Evolutionary conservation across 2,113 vertebrate species (phyloP), one percentile per base, ranked within the genome.

Genomic region (Rhynchopsitta pachyrhyncha): DNA sequence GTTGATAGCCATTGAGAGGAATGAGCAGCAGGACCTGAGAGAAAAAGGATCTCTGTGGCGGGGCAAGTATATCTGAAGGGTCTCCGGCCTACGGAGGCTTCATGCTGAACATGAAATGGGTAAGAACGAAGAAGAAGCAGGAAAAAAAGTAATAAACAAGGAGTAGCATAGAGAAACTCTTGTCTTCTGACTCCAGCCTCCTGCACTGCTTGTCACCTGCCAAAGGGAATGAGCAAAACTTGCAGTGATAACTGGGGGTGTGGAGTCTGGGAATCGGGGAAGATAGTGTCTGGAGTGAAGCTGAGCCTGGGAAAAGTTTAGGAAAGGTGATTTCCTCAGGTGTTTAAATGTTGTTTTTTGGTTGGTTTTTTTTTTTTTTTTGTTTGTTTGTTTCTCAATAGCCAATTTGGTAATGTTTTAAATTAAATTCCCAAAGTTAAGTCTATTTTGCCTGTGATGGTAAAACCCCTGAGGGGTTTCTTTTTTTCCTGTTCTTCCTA

Each of bases 171-270:
- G 17, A 62, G 28, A 76, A 44, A 41, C 31, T 5, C 1, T 12
- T 50, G 17, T 55, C 17, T 25, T 12, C 9, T 46, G 8, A 66
- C 8, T 23, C 15, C 25, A 82, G 0, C 6, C 13, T 66, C 5
- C 2, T 5, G 28, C 7, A 39, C 13, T 2, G 0, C 8, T 27
- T 2, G 1, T 23, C 2, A 1, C n/a, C 37, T 71, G 1, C 6
- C 0, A 0, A 63, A 47, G 69, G 5, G 6, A 9, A 15, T 46
- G 39, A 55, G 4, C 23, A n/a, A 14, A 60, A 41, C 25, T 39
- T 60, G 28, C 11, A 42, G 28, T 18, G 10, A 31, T 27, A 37
- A n/a, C 22, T 5, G 5, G 6, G 7, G 4, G 1, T 47, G 9
- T 66, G 35, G 33, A 69, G 53, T 19, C 12, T 46, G 35, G 7